Base-by-base conservation (phyloP, 2,797 vertebrate species). In the Gymnothorax reevesii region DNA sequence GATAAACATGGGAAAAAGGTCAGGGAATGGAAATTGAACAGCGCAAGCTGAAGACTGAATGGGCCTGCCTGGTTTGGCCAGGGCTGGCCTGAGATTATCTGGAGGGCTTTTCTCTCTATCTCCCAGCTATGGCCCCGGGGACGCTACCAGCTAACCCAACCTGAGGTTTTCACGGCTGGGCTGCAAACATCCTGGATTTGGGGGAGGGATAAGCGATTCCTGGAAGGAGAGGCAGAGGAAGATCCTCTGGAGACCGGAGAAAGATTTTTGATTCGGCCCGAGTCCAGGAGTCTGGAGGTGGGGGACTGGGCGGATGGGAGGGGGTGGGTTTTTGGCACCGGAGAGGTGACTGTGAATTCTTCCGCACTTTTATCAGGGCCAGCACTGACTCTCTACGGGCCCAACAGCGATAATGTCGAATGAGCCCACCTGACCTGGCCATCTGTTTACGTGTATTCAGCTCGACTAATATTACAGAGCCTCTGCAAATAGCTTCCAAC, bases 231-330 rank as follows among this genome's bases (percentile, higher is more conserved):
- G 87, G 87, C 86, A 17, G 86, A 86, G 79, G 66, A 52, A 60
- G 69, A 87, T 88, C 85, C 87, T 84, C 86, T 86, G 80, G 83
- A 86, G 33, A 42, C 33, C 1, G 33, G 33, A 42, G 33, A 66
- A 66, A 66, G 83, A 87, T 83, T 42, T 88, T 90, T 88, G 89
- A 88, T 25, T 27, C 73, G 22, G 55, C 69, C 8, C 0, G 25
- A 54, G 75, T 54, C 1, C 57, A 75, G 7, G 55, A 77, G 84
- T 89, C 88, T 86, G 90, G 89, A 73, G 60, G 59, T 4, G 3
- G 59, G 59, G 12, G 59, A 15, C 3, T 4, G 59, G 2, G 59
- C 13, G 60, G 60, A 20, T 62, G 10, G 12, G 83, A 87, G 71
- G 88, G 84, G 83, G 54, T 42, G 33, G 49, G 49, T 17, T 49